Percentiles rank a stretch among this genome's conserved stretches.
These are phyloP conservation scores for Dipus sagitta DNA, from an alignment of 2,797 vertebrate genomes.

Conservation along the genomic window DNA sequence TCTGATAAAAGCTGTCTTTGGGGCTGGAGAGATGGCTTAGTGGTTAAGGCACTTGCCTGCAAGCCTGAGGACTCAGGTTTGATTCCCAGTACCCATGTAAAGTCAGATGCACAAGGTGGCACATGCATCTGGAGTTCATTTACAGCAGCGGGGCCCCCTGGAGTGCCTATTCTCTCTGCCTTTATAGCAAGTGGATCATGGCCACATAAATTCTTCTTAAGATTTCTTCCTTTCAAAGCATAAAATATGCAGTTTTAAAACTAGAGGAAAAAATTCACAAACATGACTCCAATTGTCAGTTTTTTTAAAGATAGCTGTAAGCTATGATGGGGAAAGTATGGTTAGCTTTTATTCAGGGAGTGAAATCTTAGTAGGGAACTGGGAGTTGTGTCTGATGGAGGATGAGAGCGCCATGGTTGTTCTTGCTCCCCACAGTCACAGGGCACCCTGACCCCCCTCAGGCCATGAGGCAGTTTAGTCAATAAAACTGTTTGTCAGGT, in stretches of 20 bases:
- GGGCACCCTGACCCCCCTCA: background rate
- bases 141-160: too few relatives aligned
- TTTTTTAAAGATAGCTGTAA: background rate
- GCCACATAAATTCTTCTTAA: slow-evolving; percentile 21
- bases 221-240: slow-evolving; percentile 3
- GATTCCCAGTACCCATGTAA: too few relatives aligned
- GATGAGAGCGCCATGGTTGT: background rate
- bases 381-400: background rate
- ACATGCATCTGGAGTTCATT: too few relatives aligned
- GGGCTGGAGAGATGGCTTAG: too few relatives aligned
- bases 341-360: background rate
- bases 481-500: background rate
- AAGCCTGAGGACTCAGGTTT: too few relatives aligned
- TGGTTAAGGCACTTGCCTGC: too few relatives aligned
- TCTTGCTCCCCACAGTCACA: background rate
- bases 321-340: background rate
- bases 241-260: too few relatives aligned
- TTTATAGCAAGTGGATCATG: slow-evolving; percentile 13
- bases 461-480: background rate
- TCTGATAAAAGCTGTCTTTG: too few relatives aligned
- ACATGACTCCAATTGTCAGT: background rate
- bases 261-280: background rate
- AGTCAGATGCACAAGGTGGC: too few relatives aligned
- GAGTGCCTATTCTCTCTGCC: too few relatives aligned
- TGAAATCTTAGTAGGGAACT: background rate